Evolutionary conservation across 2,797 vertebrate genomes (phyloP).

Genomic region (Hafferia zeledoni): DNA sequence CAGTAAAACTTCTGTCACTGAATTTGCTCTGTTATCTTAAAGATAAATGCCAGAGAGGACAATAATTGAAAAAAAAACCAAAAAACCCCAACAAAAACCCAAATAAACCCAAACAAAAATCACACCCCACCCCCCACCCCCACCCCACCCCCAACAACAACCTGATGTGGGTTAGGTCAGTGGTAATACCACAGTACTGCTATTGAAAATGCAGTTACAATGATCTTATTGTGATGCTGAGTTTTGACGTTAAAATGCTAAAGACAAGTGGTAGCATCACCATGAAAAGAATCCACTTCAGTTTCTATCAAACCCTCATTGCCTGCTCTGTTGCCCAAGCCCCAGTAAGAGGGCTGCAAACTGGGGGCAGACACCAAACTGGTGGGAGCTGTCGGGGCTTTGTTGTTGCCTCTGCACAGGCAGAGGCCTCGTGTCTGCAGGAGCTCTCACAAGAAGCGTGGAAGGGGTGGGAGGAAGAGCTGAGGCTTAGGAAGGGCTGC

Average conservation of each 20-base stretch:
- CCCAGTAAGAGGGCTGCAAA: neutral
- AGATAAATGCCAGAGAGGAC: neutral
- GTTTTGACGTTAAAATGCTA: neutral
- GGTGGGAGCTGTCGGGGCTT: too few species aligned
- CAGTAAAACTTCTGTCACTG: neutral
- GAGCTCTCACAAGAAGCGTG: neutral
- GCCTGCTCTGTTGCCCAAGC: neutral
- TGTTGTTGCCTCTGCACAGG: too few species aligned
- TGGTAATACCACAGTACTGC: too few species aligned
- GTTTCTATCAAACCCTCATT: neutral
- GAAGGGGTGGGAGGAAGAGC: neutral
- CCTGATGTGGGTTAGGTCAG: neutral
- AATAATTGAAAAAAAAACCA: neutral
- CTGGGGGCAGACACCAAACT: too few species aligned
- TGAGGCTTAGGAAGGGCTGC: neutral
- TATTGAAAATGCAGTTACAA: neutral
- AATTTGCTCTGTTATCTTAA: neutral
- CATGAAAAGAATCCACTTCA: neutral
- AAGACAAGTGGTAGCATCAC: neutral
- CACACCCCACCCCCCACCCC: too few species aligned
- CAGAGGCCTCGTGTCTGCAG: neutral
- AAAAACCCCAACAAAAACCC: too few species aligned
- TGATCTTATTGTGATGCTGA: fast-evolving
- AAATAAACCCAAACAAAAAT: neutral
- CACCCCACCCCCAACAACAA: neutral